Conservation (phyloP, 1,140 invertebrate genomes). For the Zaprionus capensis region DNA sequence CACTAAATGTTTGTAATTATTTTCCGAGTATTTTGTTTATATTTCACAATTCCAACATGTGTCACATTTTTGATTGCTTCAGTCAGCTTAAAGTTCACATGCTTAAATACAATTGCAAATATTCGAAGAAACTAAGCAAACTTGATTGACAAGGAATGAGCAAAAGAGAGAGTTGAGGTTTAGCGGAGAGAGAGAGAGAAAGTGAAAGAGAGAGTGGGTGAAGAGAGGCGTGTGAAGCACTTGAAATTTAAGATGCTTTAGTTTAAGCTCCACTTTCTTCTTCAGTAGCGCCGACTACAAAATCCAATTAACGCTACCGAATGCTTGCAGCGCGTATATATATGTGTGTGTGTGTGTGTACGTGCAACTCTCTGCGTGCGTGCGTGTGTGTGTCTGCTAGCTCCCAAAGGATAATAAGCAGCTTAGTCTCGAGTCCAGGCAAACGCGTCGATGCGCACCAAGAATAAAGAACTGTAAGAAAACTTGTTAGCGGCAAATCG, state of each 20-base stretch:
- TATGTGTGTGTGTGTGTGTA: not conserved
- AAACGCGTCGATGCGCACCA: slow-evolving; percentile 36
- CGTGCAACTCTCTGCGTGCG: not conserved
- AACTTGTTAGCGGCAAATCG: slow-evolving; percentile 75
- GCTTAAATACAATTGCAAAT: not conserved
- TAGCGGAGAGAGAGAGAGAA: not conserved
- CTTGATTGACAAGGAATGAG: not conserved
- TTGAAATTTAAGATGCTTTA: slow-evolving; percentile 35
- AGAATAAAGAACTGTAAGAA: slow-evolving; percentile 55
- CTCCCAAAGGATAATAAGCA: slow-evolving; percentile 73
- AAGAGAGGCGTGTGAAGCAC: not conserved
- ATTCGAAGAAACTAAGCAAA: not conserved
- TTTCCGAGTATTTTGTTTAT: not conserved
- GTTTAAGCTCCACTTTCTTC: slow-evolving; percentile 30
- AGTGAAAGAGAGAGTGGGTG: not conserved
- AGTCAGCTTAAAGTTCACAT: too few species aligned
- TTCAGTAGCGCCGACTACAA: slow-evolving; percentile 29
- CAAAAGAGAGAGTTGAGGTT: not conserved
- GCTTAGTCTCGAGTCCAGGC: slow-evolving; percentile 59
- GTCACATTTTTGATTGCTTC: too few species aligned
- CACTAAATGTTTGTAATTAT: not conserved
- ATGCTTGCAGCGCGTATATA: slow-evolving; percentile 5
- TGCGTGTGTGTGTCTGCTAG: slow-evolving; percentile 8
- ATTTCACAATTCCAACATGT: not conserved
- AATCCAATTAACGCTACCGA: slow-evolving; percentile 68